Base-by-base conservation (phyloP, 2,113 vertebrate genomes). In the Dinomys branickii region DNA sequence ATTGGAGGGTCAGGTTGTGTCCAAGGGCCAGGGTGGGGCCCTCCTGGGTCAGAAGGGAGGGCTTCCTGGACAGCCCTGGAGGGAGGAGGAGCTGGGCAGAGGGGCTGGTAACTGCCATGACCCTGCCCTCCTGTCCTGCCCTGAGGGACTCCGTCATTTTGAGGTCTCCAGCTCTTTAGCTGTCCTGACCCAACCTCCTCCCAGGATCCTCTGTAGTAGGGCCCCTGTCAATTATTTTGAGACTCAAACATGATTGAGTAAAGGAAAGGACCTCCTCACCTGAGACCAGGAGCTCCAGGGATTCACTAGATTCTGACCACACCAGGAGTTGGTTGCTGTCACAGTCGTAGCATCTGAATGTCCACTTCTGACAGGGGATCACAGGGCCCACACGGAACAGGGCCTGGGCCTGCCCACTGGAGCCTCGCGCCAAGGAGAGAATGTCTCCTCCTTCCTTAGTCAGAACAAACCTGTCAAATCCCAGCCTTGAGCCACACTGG, bases 291-390 rank as follows among this genome's bases (percentile, higher is more conserved):
- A 80, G 13, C 8, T 52, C 14, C 59, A 90, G 14, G 24, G 75
- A 0, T 4, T 84, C 28, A 87, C 97, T 96, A 22, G 30, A 10
- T 0, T 0, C 0, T 0, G 73, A 63, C 65, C 88, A 90, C 35
- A 90, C 3, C 9, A 35, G 26, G 9, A 41, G 8, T 0, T 0
- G 0, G 1, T 0, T 0, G 0, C 0, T 19, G 5, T 3, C 58
- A 16, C 0, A 30, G 4, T 7, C 38, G 9, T 81, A 77, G 58
- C 75, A 95, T 3, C 9, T 33, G 94, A 94, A 96, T 0, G 0
- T 88, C 20, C 92, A 38, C 2, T 19, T 80, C 30, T 67, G 24
- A 5, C 3, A 4, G 13, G 6, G 0, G 9, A 1, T 87, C 47
- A 90, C 7, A 0, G 59, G 41, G 2, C 44, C 7, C 47, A 96